A percentile compares a stretch with the other conserved stretches of the same genome.
Conservation (phyloP, 1,140 invertebrate species). For the Gryon sp. region DNA sequence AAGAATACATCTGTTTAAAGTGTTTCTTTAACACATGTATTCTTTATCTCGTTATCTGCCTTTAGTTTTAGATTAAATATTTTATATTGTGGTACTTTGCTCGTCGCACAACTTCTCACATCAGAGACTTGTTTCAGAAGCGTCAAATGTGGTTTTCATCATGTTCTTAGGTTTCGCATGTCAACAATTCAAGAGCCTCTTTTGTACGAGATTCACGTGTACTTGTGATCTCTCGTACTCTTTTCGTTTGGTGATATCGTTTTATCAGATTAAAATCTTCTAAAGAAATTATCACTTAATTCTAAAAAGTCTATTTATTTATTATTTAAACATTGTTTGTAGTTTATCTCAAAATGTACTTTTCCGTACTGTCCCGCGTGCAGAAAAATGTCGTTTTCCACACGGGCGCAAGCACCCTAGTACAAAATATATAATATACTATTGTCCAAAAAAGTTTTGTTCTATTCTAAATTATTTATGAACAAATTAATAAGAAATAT, state of each 20-base stretch:
- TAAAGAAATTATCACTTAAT: background rate
- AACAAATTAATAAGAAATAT: too few relatives aligned
- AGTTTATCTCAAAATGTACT: too few relatives aligned
- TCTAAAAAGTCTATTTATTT: too few relatives aligned
- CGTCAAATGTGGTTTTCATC: constrained; percentile 35
- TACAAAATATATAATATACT: too few relatives aligned
- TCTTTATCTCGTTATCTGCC: background rate
- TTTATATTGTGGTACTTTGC: constrained; percentile 22
- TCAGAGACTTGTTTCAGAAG: constrained; percentile 17
- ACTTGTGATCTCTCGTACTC: constrained; percentile 22
- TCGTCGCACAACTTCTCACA: constrained; percentile 8
- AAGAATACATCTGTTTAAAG: too few relatives aligned
- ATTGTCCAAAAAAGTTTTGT: too few relatives aligned
- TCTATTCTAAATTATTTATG: too few relatives aligned
- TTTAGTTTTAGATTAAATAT: constrained; percentile 7
- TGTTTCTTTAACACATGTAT: background rate
- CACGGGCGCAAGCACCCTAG: too few relatives aligned
- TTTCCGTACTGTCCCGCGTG: too few relatives aligned
- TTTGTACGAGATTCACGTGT: constrained; percentile 39
- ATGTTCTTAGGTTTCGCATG: constrained; percentile 38
- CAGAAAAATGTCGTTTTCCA: too few relatives aligned
- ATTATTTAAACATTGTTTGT: too few relatives aligned
- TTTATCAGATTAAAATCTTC: constrained; percentile 2
- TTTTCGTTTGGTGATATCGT: constrained; percentile 18
- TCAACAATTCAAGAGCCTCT: constrained; percentile 48